phyloP scores from a whole-genome alignment of 2,797 vertebrate species.

The Melanotaenia parkinsoni region DNA sequence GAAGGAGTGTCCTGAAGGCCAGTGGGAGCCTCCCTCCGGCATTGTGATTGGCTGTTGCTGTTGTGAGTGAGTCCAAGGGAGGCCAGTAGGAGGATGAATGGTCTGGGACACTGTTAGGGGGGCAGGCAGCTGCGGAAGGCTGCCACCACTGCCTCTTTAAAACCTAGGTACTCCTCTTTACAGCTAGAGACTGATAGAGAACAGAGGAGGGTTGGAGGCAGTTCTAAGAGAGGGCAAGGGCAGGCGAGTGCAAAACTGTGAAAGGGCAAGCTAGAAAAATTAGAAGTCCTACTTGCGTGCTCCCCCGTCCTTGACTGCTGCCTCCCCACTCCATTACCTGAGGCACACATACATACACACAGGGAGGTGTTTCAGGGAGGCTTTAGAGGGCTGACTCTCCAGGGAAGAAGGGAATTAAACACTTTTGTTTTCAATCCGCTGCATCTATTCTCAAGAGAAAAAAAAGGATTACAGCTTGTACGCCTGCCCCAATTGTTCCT shows the following conservation, averaged over 20 bases:
- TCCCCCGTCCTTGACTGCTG: slow-evolving; percentile 58
- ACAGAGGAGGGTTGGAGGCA: slow-evolving; percentile 55
- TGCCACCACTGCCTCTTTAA: slow-evolving; percentile 77
- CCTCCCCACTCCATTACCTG: slow-evolving; percentile 65
- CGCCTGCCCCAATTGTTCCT: slow-evolving; percentile 60
- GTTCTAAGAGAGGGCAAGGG: slow-evolving; percentile 41
- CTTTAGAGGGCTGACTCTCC: slow-evolving; percentile 63
- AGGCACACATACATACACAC: slow-evolving; percentile 65
- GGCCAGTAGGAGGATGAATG: slow-evolving; percentile 81
- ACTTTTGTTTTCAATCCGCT: slow-evolving; percentile 64
- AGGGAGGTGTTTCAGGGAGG: slow-evolving; percentile 65
- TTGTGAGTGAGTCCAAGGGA: slow-evolving; percentile 75
- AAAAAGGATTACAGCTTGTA: slow-evolving; percentile 77
- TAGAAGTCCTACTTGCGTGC: slow-evolving; percentile 55
- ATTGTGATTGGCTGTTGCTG: slow-evolving; percentile 73
- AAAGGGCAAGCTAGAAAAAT: slow-evolving; percentile 65
- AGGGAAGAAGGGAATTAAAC: slow-evolving; percentile 73
- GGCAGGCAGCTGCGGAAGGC: slow-evolving; percentile 77
- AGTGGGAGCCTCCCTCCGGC: slow-evolving; percentile 68
- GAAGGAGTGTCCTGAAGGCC: slow-evolving; percentile 67
- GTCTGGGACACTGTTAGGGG: slow-evolving; percentile 73
- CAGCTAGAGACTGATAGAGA: slow-evolving; percentile 75
- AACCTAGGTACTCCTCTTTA: slow-evolving; percentile 79
- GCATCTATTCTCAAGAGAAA: slow-evolving; percentile 58
- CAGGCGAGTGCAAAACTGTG: slow-evolving; percentile 55